Conservation (phyloP, 2,113 vertebrate species). For the Carettochelys insculpta region DNA sequence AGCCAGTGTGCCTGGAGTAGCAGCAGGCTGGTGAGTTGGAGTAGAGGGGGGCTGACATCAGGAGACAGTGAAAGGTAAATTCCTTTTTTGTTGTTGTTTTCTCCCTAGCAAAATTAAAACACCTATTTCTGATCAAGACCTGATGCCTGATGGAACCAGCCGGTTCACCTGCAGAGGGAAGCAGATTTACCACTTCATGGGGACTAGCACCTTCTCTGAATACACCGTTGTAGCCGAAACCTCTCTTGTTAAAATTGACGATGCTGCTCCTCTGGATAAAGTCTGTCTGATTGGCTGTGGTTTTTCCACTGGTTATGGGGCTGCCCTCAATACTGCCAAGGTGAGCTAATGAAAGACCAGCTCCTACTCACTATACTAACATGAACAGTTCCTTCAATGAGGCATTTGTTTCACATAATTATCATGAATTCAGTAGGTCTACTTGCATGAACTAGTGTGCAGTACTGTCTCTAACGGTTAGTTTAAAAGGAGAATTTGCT, state of each 20-base stretch:
- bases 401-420: background rate
- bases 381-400: background rate
- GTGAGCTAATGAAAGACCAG: constrained; percentile 37
- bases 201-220: constrained; percentile 85
- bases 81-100: background rate
- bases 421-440: background rate
- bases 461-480: background rate
- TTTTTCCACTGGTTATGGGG: constrained; percentile 83
- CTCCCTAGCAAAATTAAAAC: background rate
- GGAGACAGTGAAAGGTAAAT: background rate
- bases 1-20: background rate
- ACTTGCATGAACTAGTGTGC: background rate
- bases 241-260: constrained; percentile 80
- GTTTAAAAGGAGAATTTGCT: background rate
- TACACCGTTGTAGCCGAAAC: constrained; percentile 84
- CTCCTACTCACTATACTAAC: background rate
- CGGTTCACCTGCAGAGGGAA: constrained; percentile 85
- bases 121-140: background rate
- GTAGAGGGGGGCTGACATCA: too few species aligned
- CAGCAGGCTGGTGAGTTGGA: background rate
- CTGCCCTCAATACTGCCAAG: constrained; percentile 82
- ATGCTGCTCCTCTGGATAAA: constrained; percentile 78
- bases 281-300: constrained; percentile 84
- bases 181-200: constrained; percentile 83
- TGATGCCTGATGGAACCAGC: constrained; percentile 91